Base-by-base conservation (phyloP, 2,888 invertebrate species). In the Parthenolecanium corni region DNA sequence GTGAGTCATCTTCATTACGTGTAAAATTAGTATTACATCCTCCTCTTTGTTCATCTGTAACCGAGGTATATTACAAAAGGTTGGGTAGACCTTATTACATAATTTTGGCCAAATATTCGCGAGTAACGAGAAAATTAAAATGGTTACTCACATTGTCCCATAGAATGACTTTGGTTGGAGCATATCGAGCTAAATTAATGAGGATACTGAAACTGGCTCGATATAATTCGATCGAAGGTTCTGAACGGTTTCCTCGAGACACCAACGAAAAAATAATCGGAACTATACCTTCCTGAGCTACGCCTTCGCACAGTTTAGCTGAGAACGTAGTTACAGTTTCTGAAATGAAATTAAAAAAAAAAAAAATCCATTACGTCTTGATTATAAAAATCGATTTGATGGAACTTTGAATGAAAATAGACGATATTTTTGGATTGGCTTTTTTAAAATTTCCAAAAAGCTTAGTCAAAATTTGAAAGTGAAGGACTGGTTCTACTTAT, bases 191-290 rank as follows among this genome's bases (percentile, higher is more conserved):
- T 44, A 66, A 42, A 40, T 66, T 66, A 18, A 52, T 64, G 1
- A 66, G 61, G 4, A 66, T 65, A n/a, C 64, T 53, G 11, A 65
- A 54, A 20, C 64, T 56, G 12, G 65, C 56, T 47, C 64, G 52
- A 36, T 63, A 61, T 11, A 64, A 49, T 14, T 64, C 66, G 18
- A 64, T 23, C 11, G 65, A 61, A 12, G 66, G 66, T 52, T 61
- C 61, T 14, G 66, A 66, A 56, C 64, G 65, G 36, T 66, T 66
- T 21, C 65, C 64, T 56, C 57, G 38, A 14, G 58, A 46, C 9
- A 66, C 40, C n/a, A 66, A 64, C 52, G 21, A 36, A 11, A 66
- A 64, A 47, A 66, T 65, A 9, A 56, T 54, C 4, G 65, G 56
- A 23, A 65, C 49, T n/a, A 65, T 57, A 12, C 20, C 38, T 24